phyloP scores from a whole-genome alignment of 2,113 vertebrate species.

The Apodemus speciosus region DNA sequence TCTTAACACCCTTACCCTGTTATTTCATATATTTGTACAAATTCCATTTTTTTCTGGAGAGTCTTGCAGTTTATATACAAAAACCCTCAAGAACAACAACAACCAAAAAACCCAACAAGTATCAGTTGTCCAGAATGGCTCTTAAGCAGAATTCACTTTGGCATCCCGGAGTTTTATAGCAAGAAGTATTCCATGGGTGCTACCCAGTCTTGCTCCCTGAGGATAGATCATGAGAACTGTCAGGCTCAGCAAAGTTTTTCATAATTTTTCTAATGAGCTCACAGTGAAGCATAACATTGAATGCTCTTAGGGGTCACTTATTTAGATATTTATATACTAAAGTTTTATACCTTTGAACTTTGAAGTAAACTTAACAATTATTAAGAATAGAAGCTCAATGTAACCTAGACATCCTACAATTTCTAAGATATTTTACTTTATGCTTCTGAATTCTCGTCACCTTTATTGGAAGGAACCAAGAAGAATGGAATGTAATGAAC shows the following conservation, averaged over 20 bases:
- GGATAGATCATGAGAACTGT: neutral
- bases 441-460: slow-evolving; percentile 1
- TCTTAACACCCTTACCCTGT: neutral
- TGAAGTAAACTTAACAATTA: slow-evolving; percentile 21
- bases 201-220: neutral
- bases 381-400: neutral
- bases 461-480: neutral
- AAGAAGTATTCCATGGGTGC: neutral
- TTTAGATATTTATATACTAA: slow-evolving; percentile 15
- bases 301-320: neutral
- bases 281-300: neutral
- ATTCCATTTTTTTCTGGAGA: neutral
- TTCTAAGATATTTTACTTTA: neutral
- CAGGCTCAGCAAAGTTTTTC: neutral
- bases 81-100: neutral
- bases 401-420: slow-evolving; percentile 1
- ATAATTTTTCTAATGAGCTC: neutral
- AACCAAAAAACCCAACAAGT: too few species aligned
- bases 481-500: neutral
- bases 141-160: neutral
- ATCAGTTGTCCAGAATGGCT: neutral
- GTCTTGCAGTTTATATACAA: neutral
- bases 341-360: neutral
- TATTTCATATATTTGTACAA: neutral
- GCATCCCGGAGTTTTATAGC: neutral